Evolutionary conservation across 2,797 vertebrate species (phyloP).

Genomic region (Champsocephalus gunnari): DNA sequence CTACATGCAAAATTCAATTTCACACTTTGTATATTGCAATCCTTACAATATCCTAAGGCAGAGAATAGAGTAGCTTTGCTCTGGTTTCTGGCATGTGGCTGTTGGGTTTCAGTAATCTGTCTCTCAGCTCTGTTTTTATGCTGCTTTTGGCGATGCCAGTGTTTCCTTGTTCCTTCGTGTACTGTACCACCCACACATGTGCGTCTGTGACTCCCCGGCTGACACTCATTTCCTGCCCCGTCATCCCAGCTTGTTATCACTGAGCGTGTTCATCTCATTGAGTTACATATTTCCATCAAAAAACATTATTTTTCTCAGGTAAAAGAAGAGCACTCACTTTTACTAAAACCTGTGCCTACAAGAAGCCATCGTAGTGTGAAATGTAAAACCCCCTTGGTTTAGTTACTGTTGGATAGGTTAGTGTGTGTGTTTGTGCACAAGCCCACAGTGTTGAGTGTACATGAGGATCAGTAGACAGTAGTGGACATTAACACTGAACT

Average conservation of each 20-base stretch:
- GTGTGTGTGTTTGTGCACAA: background rate
- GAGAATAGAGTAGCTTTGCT: background rate
- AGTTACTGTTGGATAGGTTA: constrained; percentile 42
- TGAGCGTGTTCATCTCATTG: constrained; percentile 44
- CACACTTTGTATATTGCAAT: background rate
- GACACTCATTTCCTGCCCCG: constrained; percentile 63
- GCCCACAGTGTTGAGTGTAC: constrained; percentile 37
- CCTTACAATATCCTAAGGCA: background rate
- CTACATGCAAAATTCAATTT: constrained; percentile 1
- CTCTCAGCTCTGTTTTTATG: constrained; percentile 5
- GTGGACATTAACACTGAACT: constrained; percentile 39
- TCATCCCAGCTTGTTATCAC: constrained; percentile 45
- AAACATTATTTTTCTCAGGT: constrained; percentile 20
- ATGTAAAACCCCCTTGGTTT: constrained; percentile 56
- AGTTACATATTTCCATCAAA: constrained; percentile 57
- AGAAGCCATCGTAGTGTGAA: constrained; percentile 40
- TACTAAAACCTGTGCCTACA: constrained; percentile 36
- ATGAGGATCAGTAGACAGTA: constrained; percentile 51
- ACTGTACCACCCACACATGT: constrained; percentile 39
- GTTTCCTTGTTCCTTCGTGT: constrained; percentile 12
- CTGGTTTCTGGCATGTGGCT: constrained; percentile 9
- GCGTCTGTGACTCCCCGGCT: constrained; percentile 27
- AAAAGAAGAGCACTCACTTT: constrained; percentile 24
- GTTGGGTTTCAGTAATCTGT: background rate
- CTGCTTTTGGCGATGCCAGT: background rate